Percentiles rank a stretch among this genome's conserved stretches.
phyloP scores from a whole-genome alignment of 2,113 vertebrate species.

The Osmerus mordax region DNA sequence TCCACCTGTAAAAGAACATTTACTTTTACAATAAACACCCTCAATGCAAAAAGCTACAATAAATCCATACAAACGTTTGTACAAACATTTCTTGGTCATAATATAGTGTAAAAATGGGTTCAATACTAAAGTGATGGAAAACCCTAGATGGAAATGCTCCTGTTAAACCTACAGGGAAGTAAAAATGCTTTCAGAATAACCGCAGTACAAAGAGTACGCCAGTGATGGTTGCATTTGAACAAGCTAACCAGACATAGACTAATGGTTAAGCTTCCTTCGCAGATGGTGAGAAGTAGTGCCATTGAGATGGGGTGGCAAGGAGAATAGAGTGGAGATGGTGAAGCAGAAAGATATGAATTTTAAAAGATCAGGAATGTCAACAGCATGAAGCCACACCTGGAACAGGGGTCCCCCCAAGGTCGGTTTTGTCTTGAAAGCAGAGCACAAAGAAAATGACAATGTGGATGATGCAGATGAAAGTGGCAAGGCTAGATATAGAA shows the following conservation, averaged over 20 bases:
- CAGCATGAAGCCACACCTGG: conserved; percentile 53
- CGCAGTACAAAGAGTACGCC: no score
- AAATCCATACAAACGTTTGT: no score
- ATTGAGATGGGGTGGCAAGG: not conserved
- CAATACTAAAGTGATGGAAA: not conserved
- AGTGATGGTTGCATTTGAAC: not conserved
- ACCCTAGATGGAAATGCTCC: conserved; percentile 34
- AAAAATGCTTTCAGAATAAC: not conserved
- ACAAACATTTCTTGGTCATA: no score
- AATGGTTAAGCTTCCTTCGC: no score
- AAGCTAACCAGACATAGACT: not conserved
- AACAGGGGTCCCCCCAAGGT: conserved; percentile 51
- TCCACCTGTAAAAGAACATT: conserved; percentile 30
- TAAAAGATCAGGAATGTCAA: not conserved
- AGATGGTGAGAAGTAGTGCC: no score
- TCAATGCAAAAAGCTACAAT: no score
- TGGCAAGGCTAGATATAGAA: not conserved
- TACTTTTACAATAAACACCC: no score
- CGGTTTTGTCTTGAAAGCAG: conserved; percentile 39
- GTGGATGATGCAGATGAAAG: not conserved
- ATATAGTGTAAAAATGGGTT: no score
- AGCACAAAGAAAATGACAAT: conserved; percentile 2
- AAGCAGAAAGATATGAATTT: not conserved
- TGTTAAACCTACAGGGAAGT: conserved; percentile 31
- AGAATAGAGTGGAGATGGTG: not conserved